Conservation (phyloP, 1,140 invertebrate species). For the Globodera rostochiensis region DNA sequence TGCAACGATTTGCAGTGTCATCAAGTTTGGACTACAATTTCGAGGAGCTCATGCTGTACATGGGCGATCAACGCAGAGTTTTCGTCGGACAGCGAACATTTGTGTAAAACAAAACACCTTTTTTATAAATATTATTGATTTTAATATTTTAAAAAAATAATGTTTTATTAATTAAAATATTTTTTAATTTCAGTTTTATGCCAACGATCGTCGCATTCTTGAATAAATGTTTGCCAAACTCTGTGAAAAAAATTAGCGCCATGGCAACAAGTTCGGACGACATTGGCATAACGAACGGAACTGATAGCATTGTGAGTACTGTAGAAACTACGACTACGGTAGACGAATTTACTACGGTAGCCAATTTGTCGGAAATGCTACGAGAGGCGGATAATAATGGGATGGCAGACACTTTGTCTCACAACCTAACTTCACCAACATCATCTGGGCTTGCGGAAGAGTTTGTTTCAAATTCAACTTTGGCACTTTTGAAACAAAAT, state of each 20-base stretch:
- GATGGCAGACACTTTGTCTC: not conserved
- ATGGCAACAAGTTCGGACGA: not conserved
- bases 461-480: not conserved
- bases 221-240: conserved; percentile 30
- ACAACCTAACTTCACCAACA: not conserved
- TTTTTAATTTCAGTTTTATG: conserved; percentile 31
- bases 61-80: conserved; percentile 24
- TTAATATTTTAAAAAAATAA: not conserved
- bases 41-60: conserved; percentile 37
- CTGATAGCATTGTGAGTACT: not conserved
- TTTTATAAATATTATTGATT: too few species aligned
- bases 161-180: not conserved
- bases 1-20: conserved; percentile 32
- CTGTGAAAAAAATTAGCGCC: not conserved
- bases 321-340: not conserved
- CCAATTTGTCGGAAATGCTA: not conserved
- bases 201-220: conserved; percentile 21
- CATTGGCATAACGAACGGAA: not conserved
- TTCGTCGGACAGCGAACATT: conserved; percentile 33
- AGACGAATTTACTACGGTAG: conserved; percentile 3
- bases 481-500: not conserved
- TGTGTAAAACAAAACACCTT: not conserved
- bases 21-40: conserved; percentile 42
- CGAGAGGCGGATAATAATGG: not conserved
- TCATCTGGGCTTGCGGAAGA: not conserved